Conservation (phyloP, 1,140 invertebrate species). For the Trachymyrmex septentrionalis region DNA sequence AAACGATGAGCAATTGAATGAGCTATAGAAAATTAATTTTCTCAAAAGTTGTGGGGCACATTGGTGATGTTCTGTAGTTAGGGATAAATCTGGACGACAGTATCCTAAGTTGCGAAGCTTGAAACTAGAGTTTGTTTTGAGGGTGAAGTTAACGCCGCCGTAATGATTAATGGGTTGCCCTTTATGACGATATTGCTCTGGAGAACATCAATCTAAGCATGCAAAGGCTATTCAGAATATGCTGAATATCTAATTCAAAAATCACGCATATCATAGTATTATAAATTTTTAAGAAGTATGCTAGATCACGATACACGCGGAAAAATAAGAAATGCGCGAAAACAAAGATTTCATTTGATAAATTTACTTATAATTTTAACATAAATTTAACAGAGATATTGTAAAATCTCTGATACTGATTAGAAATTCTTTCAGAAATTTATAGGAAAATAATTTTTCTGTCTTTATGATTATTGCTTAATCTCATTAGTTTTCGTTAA, state of each 20-base stretch:
- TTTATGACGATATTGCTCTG: conserved; percentile 78
- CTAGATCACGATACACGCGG: background rate
- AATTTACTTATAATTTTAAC: background rate
- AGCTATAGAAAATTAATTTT: too few relatives aligned
- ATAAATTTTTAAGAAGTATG: background rate
- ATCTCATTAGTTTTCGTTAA: background rate
- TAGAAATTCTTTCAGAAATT: background rate
- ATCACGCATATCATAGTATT: conserved; percentile 14
- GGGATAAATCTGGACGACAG: conserved; percentile 72
- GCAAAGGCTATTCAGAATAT: conserved; percentile 23
- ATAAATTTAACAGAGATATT: background rate
- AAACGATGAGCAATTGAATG: too few relatives aligned
- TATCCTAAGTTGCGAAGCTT: conserved; percentile 73
- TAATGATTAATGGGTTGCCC: conserved; percentile 80
- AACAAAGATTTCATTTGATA: background rate
- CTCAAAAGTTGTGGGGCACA: too few relatives aligned
- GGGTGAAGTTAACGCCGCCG: conserved; percentile 78
- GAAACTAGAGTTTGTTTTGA: conserved; percentile 77
- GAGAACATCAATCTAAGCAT: conserved; percentile 79
- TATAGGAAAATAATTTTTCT: background rate
- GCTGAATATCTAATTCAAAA: conserved; percentile 46
- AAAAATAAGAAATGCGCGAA: background rate
- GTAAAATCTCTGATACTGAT: background rate
- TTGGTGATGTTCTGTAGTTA: background rate
- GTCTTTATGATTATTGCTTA: background rate